phyloP scores from a whole-genome alignment of 2,113 vertebrate species.

The Xenopus borealis region DNA sequence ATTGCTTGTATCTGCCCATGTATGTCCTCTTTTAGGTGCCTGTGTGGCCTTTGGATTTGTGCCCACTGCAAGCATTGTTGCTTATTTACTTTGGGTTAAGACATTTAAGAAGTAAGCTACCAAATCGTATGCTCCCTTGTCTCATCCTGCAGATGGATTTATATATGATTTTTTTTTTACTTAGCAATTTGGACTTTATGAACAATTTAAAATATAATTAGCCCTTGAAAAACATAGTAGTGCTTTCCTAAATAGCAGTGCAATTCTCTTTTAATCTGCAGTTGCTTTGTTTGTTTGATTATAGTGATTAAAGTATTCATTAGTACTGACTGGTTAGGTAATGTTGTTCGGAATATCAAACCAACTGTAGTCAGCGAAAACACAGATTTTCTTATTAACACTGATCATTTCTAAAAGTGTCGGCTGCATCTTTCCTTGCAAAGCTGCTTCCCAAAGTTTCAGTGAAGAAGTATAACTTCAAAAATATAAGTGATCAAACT shows the following conservation, averaged over 20 bases:
- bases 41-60: too few species aligned
- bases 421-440: too few species aligned
- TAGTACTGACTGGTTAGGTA: conserved; percentile 58
- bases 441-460: too few species aligned
- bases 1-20: too few species aligned
- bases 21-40: too few species aligned
- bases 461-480: too few species aligned
- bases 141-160: too few species aligned
- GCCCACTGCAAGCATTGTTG: too few species aligned
- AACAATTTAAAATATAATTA: conserved; percentile 55
- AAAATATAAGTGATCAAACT: too few species aligned
- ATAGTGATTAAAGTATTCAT: conserved; percentile 59
- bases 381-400: neutral
- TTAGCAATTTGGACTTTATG: conserved; percentile 45
- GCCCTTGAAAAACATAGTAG: conserved; percentile 45
- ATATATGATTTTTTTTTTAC: neutral
- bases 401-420: neutral
- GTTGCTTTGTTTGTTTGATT: conserved; percentile 65
- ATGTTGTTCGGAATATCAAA: conserved; percentile 51
- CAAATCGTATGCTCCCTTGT: too few species aligned
- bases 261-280: conserved; percentile 53
- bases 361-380: conserved; percentile 46
- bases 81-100: too few species aligned
- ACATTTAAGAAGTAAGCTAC: too few species aligned
- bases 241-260: conserved; percentile 55